These are phyloP conservation scores for Andricus grossulariae DNA, from an alignment of 1,140 invertebrate species.

Conservation along the genomic window DNA sequence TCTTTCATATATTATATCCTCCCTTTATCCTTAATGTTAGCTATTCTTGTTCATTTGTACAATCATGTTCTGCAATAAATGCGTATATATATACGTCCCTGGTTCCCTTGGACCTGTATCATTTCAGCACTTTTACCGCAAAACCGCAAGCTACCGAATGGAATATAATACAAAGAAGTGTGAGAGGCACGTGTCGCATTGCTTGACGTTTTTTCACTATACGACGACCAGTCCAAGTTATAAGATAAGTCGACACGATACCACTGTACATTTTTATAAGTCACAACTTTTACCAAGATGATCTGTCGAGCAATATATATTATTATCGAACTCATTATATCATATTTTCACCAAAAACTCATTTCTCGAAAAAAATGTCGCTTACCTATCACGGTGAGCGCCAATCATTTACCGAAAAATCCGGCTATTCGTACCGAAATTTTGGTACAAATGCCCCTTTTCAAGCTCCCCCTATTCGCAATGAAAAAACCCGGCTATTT, in stretches of 20 bases:
- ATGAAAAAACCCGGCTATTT: too few species aligned
- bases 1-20: too few species aligned
- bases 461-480: too few species aligned
- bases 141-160: slow-evolving; percentile 17
- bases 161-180: slow-evolving; percentile 15
- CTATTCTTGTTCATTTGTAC: too few species aligned
- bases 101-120: background rate
- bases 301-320: background rate
- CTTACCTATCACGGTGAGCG: too few species aligned
- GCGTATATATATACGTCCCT: background rate
- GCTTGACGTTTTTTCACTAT: background rate
- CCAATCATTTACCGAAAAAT: too few species aligned
- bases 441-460: too few species aligned
- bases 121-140: slow-evolving; percentile 8
- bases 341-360: too few species aligned
- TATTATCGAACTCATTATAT: slow-evolving; percentile 9
- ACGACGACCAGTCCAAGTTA: slow-evolving; percentile 19
- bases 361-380: too few species aligned
- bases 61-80: background rate
- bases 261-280: background rate
- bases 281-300: background rate
- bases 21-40: too few species aligned
- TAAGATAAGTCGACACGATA: slow-evolving; percentile 11
- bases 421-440: too few species aligned
- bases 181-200: slow-evolving; percentile 8